Evolutionary conservation across 1,140 invertebrate species (phyloP).

Genomic region (Telenomus remus): DNA sequence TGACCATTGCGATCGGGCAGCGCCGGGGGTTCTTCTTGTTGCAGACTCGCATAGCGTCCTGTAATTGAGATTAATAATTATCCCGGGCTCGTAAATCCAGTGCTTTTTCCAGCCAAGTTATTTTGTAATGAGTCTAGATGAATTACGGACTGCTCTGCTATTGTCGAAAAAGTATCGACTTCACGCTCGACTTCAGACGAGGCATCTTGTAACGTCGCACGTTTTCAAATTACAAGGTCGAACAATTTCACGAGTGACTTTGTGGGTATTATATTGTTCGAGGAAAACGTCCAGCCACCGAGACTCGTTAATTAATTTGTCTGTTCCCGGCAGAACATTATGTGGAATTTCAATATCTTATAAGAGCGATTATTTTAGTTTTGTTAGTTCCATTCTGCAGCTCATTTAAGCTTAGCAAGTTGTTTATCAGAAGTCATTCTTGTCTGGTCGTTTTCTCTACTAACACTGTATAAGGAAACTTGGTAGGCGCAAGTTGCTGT

Average conservation of each 20-base stretch:
- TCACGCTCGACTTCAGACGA: no score
- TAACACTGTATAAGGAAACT: conserved; percentile 38
- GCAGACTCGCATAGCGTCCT: conserved; percentile 71
- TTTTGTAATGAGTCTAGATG: background rate
- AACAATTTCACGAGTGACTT: no score
- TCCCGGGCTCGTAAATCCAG: conserved; percentile 1
- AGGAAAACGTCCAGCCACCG: no score
- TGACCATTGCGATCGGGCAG: conserved; percentile 65
- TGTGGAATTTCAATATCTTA: no score
- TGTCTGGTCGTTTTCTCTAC: conserved; percentile 2
- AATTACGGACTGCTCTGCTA: no score
- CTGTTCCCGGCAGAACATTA: no score
- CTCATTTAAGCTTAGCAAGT: conserved; percentile 12
- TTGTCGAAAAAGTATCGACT: no score
- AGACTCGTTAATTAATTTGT: no score
- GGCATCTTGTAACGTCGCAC: no score
- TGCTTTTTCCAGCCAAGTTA: background rate
- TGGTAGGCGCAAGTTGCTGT: conserved; percentile 22
- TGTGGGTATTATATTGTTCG: no score
- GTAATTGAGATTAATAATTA: conserved; percentile 39
- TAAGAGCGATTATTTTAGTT: no score
- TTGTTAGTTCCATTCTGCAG: background rate
- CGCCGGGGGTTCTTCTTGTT: conserved; percentile 67
- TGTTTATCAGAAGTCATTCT: conserved; percentile 11
- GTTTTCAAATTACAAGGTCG: no score